A percentile compares a stretch with the other conserved stretches of the same genome.
These are phyloP conservation scores for Hesperia comma DNA, from an alignment of 2,888 invertebrate species.

Conservation along the genomic window DNA sequence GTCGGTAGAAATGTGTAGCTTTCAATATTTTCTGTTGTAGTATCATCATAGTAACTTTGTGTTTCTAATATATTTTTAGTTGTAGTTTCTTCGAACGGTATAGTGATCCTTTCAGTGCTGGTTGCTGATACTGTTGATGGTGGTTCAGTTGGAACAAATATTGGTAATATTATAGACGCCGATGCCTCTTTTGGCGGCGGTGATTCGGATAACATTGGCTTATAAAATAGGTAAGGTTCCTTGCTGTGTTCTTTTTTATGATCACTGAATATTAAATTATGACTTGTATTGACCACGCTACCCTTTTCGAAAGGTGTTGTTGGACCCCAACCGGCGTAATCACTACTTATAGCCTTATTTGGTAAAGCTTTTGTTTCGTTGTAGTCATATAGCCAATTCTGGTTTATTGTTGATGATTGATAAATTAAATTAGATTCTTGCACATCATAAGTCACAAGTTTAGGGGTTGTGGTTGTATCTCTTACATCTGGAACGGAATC, in stretches of 20 bases:
- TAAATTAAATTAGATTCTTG: constrained; percentile 87
- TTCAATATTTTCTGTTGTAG: constrained; percentile 55
- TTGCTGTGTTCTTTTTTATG: constrained; percentile 44
- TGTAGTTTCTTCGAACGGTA: constrained; percentile 55
- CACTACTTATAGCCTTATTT: constrained; percentile 68
- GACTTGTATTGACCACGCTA: constrained; percentile 63
- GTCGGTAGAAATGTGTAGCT: constrained; percentile 51
- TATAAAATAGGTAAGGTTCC: constrained; percentile 69
- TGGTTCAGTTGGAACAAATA: constrained; percentile 66
- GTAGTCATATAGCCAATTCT: constrained; percentile 69
- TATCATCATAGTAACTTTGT: constrained; percentile 56
- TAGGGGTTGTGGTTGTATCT: constrained; percentile 55
- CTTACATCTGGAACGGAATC: constrained; percentile 50
- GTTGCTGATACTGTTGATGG: constrained; percentile 54
- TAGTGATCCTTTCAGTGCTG: constrained; percentile 48
- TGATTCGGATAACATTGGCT: constrained; percentile 68
- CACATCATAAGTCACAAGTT: constrained; percentile 71
- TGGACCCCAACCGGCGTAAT: constrained; percentile 80
- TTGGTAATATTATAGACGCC: constrained; percentile 54
- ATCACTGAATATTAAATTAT: constrained; percentile 68
- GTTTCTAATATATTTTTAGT: constrained; percentile 54
- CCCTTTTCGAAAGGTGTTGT: constrained; percentile 69
- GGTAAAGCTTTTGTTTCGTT: constrained; percentile 61
- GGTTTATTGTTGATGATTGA: constrained; percentile 83
- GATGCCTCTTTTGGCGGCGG: constrained; percentile 63